Percentiles rank a stretch among this genome's conserved stretches.
Conservation (phyloP, 2,888 invertebrate species). For the Lomographa bimaculata region DNA sequence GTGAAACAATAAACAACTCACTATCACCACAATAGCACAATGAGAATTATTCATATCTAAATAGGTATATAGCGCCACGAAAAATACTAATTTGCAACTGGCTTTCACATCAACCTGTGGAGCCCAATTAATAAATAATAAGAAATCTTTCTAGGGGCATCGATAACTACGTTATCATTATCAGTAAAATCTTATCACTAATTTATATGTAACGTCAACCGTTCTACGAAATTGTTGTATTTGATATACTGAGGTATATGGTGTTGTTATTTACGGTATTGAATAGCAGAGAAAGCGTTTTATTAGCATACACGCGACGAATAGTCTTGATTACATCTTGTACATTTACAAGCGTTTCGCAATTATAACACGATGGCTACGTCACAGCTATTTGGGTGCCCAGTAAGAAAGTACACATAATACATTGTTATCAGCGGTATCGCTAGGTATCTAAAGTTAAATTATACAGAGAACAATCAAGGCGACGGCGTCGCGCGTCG, state of each 20-base stretch:
- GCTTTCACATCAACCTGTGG: slow-evolving; percentile 30
- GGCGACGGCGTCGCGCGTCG: slow-evolving; percentile 50
- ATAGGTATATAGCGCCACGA: too few relatives aligned
- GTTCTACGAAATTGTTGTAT: slow-evolving; percentile 10
- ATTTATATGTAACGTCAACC: slow-evolving; percentile 37
- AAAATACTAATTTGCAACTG: slow-evolving; percentile 17
- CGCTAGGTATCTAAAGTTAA: slow-evolving; percentile 79
- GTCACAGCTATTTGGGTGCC: slow-evolving; percentile 34
- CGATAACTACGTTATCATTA: slow-evolving; percentile 43
- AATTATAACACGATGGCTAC: slow-evolving; percentile 14
- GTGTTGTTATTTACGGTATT: slow-evolving; percentile 1
- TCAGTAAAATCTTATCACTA: slow-evolving; percentile 53
- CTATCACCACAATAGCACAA: slow-evolving; percentile 31
- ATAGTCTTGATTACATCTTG: slow-evolving; percentile 5
- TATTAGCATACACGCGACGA: slow-evolving; percentile 11
- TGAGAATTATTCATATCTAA: slow-evolving; percentile 24
- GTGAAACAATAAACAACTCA: slow-evolving; percentile 28
- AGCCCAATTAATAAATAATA: slow-evolving; percentile 43
- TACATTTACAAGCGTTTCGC: slow-evolving; percentile 9
- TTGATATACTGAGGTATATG: not conserved
- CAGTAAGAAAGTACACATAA: slow-evolving; percentile 40
- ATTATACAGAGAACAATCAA: slow-evolving; percentile 71
- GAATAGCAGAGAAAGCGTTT: slow-evolving; percentile 7
- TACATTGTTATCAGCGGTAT: slow-evolving; percentile 72
- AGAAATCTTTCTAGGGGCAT: too few relatives aligned